Evolutionary conservation across 2,113 vertebrate genomes (phyloP), one percentile per base, ranked within the genome.

Genomic region (Erythrolamprus reginae): DNA sequence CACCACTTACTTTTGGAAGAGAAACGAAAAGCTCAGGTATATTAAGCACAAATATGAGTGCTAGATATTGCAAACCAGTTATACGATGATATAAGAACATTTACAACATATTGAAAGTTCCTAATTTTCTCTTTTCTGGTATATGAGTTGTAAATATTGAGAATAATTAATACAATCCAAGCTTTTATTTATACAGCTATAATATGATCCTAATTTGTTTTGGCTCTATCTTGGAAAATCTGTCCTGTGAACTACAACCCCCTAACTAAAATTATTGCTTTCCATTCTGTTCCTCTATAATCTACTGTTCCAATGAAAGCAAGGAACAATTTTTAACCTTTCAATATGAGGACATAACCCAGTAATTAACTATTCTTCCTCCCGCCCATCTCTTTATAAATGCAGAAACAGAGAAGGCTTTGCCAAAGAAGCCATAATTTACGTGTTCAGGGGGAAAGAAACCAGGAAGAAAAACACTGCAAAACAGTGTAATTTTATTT

Each of bases 341-440:
- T 93, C 89, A 96, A 91, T 94, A 92, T 94, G 65, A 94, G 93
- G 93, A 92, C 87, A 93, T 94, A 94, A 95, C 89, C 93, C 61
- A 94, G 88, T 93, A 93, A 94, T 95, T 96, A 96, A 93, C 89
- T 93, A 92, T 92, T 65, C 56, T 95, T 91, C 93, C 94, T 92
- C 89, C 61, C 45, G 91, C 87, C 88, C 86, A 91, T 87, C 92
- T 88, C 56, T 84, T 90, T 93, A 93, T 89, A 93, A 94, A 95
- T 91, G 0, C 3, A 33, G 94, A 93, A 87, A 89, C 90, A 86
- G 94, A 94, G 53, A 94, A 94, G 86, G 94, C 94, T 93, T 84
- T 93, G 88, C 70, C 93, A 84, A 90, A 91, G 93, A 90, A 92
- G 28, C 92, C 45, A 42, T 38, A 94, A 94, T 88, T 87, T 51